phyloP scores from a whole-genome alignment of 2,888 invertebrate genomes.

The Leucophenga montana region DNA sequence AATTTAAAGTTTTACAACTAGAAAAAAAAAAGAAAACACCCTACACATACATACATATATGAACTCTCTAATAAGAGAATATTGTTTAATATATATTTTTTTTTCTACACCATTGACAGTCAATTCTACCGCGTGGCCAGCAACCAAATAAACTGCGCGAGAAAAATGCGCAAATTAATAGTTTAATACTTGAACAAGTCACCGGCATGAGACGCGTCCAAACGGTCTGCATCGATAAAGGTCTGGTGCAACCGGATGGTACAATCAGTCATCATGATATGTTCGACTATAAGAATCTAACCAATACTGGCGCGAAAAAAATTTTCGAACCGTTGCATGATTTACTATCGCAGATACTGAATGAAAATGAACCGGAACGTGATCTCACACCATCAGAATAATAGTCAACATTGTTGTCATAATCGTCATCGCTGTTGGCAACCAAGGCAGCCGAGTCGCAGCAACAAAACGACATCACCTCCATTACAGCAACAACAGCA shows the following conservation, averaged over 20 bases:
- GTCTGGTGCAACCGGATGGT: conserved; percentile 84
- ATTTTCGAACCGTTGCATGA: conserved; percentile 90
- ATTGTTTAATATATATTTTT: no score
- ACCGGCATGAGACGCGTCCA: conserved; percentile 81
- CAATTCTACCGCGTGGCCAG: conserved; percentile 90
- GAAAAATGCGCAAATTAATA: conserved; percentile 84
- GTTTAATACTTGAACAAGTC: conserved; percentile 79
- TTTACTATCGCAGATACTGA: conserved; percentile 83
- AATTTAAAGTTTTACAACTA: no score
- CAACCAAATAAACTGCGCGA: conserved; percentile 86
- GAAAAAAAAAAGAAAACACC: background rate
- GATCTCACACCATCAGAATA: conserved; percentile 83
- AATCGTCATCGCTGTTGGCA: background rate
- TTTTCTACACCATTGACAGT: conserved; percentile 76
- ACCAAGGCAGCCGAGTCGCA: background rate
- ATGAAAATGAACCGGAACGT: conserved; percentile 83
- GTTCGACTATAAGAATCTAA: conserved; percentile 92
- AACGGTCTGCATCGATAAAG: conserved; percentile 85
- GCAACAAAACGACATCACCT: no score
- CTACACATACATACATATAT: no score
- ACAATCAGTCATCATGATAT: conserved; percentile 91
- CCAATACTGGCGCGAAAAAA: conserved; percentile 89
- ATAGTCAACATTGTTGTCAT: conserved; percentile 37
- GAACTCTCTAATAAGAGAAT: background rate
- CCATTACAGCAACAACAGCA: no score